phyloP scores from a whole-genome alignment of 2,797 vertebrate species.

The Helostoma temminkii region DNA sequence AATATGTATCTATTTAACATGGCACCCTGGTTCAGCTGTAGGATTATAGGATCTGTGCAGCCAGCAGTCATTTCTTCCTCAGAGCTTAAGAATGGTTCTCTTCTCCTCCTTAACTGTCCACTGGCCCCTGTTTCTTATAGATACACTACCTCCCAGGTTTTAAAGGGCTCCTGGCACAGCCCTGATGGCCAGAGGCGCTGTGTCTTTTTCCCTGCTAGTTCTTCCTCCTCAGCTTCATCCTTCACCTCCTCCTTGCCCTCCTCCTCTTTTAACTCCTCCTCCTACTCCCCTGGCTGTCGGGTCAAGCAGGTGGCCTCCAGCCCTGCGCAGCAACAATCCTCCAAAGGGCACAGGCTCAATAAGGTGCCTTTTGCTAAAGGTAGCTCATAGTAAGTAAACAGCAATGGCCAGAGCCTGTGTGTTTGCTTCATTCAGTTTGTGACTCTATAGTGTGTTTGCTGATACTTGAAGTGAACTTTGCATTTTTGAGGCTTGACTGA shows the following conservation, averaged over 20 bases:
- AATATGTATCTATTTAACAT: constrained; percentile 15
- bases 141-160: constrained; percentile 69
- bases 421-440: constrained; percentile 58
- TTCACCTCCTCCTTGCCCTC: constrained; percentile 72
- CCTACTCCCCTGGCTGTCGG: constrained; percentile 61
- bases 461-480: constrained; percentile 72
- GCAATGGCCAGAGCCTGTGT: constrained; percentile 57
- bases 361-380: constrained; percentile 81
- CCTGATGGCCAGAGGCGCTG: constrained; percentile 74
- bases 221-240: constrained; percentile 76
- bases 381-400: constrained; percentile 88
- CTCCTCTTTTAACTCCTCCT: constrained; percentile 57
- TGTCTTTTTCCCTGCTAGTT: constrained; percentile 74
- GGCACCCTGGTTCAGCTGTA: constrained; percentile 30
- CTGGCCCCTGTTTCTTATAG: constrained; percentile 80
- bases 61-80: constrained; percentile 41
- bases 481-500: constrained; percentile 60
- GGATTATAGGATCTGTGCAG: constrained; percentile 60
- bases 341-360: constrained; percentile 83
- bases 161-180: constrained; percentile 71
- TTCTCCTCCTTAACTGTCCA: constrained; percentile 61
- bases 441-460: constrained; percentile 60
- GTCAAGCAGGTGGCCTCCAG: constrained; percentile 80
- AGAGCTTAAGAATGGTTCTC: constrained; percentile 53
- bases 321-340: constrained; percentile 74